Base-by-base conservation (phyloP, 2,113 vertebrate species). In the Notarius quadriscutis region DNA sequence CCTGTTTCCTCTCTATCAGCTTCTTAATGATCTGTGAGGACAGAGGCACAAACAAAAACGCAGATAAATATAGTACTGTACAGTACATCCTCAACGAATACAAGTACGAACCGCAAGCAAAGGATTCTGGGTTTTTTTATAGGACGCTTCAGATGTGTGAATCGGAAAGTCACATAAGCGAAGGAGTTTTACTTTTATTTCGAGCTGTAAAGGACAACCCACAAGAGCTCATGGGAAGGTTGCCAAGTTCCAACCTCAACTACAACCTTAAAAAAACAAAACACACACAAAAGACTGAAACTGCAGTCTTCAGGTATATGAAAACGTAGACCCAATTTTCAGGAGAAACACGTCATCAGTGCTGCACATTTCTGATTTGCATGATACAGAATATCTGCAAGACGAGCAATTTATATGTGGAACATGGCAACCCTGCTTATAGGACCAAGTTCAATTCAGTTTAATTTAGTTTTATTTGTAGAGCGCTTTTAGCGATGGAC, bases 1-100 rank as follows among this genome's bases (percentile, higher is more conserved):
- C 97, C 95, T 99, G 98, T 89, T 99, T 99, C 89, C 98, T 96
- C 95, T 99, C 98, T 48, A 99, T 99, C 92, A 99, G 95, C 92
- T 99, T 99, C 93, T 99, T 99, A 91, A 99, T 99, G 85, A 99
- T 99, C 98, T 99, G 94, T 81, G 10, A 85, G 62, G 75, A 7
- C n/a, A 83, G 34, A 74, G 58, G 25, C 15, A 48, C 18, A 67
- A 27, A 27, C 5, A 72, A 67, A 30, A 18, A 51, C 7, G 51
- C 7, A 53, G 7, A 53, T 53, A 12, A 10, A 5, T 55, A 86
- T 3, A 12, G 50, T 20, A 25, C 7, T 50, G 20, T 22, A 75
- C 41, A 41, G 41, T 41, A 3, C 17, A 72, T 50, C 41, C 6
- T 75, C 20, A 48, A 25, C 1, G 3, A 72, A 72, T 53, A 78